A percentile compares a stretch with the other conserved stretches of the same genome.
Conservation (phyloP, 2,113 vertebrate species). For the Pitta sordida region DNA sequence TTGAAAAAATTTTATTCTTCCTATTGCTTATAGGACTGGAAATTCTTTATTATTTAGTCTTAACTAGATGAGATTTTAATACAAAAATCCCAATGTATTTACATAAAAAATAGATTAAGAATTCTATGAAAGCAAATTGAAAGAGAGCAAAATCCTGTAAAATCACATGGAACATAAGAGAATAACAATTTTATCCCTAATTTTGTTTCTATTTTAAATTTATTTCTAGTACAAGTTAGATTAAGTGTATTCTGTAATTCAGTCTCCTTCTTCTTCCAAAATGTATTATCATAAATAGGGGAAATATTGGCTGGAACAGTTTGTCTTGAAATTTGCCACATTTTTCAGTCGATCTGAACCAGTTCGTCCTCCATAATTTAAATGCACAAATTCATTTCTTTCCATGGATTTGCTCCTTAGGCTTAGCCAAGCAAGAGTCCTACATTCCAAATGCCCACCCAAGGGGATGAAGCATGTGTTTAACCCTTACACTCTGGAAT, state of each 20-base stretch:
- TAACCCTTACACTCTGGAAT: constrained; percentile 16
- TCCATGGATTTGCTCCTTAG: background rate
- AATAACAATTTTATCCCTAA: background rate
- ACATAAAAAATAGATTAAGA: background rate
- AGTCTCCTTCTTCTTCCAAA: background rate
- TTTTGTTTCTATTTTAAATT: background rate
- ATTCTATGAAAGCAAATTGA: background rate
- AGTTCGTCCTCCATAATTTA: background rate
- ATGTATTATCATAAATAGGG: background rate
- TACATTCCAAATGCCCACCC: background rate
- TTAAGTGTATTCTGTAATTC: background rate
- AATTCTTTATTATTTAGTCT: background rate
- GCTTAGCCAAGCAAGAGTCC: background rate
- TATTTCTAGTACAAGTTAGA: background rate
- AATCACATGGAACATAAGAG: background rate
- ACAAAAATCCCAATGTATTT: background rate
- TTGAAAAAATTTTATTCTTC: background rate
- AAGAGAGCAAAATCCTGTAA: background rate
- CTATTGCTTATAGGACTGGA: background rate
- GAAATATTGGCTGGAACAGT: background rate
- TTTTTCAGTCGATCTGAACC: background rate
- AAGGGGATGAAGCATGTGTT: background rate
- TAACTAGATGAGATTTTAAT: background rate
- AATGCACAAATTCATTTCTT: background rate
- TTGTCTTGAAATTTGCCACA: background rate